A percentile compares a stretch with the other conserved stretches of the same genome.
phyloP scores from a whole-genome alignment of 2,797 vertebrate genomes.

The Picus viridis region DNA sequence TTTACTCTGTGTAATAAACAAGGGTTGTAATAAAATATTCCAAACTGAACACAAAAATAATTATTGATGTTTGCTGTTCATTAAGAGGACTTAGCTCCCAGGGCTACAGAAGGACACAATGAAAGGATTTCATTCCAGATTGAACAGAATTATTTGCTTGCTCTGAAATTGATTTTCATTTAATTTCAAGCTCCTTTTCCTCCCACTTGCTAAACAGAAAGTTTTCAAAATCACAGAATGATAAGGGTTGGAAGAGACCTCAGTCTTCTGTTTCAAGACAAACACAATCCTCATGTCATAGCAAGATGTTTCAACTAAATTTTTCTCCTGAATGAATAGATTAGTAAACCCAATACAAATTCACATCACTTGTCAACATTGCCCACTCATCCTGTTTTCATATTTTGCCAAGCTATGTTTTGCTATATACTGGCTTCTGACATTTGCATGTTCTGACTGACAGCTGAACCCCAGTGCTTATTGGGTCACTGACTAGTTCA shows the following conservation, averaged over 20 bases:
- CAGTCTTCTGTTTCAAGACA: background rate
- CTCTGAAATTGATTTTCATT: background rate
- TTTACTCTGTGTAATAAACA: slow-evolving; percentile 7
- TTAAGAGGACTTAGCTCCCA: slow-evolving; percentile 42
- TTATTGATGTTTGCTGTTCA: slow-evolving; percentile 18
- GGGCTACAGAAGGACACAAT: background rate
- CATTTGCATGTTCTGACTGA: slow-evolving; percentile 29
- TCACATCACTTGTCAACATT: background rate
- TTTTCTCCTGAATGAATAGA: slow-evolving; percentile 33
- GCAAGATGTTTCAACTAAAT: background rate
- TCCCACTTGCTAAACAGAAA: slow-evolving; percentile 5
- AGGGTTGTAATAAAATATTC: slow-evolving; percentile 28
- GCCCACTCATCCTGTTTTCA: slow-evolving; percentile 18
- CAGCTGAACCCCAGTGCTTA: slow-evolving; percentile 10
- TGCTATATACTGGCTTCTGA: slow-evolving; percentile 12
- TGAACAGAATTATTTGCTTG: slow-evolving; percentile 21
- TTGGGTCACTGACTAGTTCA: background rate
- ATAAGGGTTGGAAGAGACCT: background rate
- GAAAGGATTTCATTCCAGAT: slow-evolving; percentile 22
- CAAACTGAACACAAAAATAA: slow-evolving; percentile 26
- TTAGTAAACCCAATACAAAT: slow-evolving; percentile 27
- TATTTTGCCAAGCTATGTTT: background rate
- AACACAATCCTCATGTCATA: background rate
- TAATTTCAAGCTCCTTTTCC: background rate
- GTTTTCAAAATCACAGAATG: background rate